Percentiles rank a stretch among this genome's conserved stretches.
Conservation (phyloP, 2,888 invertebrate species). For the Lasioglossum pauxillum region DNA sequence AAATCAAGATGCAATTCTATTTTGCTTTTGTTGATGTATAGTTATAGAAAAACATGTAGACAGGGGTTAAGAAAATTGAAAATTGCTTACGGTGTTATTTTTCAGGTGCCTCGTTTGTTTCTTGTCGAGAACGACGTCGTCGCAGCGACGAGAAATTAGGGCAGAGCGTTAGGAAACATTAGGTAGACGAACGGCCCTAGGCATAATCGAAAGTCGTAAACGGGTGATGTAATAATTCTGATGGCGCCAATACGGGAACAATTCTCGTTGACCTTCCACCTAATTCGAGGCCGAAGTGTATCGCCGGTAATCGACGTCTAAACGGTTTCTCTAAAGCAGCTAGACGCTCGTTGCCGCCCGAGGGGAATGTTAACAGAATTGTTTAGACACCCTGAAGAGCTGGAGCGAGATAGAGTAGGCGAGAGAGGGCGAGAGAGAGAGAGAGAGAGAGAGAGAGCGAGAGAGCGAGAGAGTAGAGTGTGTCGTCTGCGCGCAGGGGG, state of each 20-base stretch:
- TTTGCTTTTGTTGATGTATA: no score
- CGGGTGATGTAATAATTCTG: conserved; percentile 12
- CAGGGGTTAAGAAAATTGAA: not conserved
- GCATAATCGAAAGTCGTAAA: not conserved
- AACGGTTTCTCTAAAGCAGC: conserved; percentile 5
- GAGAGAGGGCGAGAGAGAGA: not conserved
- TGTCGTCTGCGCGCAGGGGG: not conserved
- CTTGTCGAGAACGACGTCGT: not conserved
- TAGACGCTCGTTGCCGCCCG: conserved; percentile 2
- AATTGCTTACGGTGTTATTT: not conserved
- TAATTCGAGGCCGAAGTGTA: conserved; percentile 4
- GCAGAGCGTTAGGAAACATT: not conserved
- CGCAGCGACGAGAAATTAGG: not conserved
- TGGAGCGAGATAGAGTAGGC: not conserved
- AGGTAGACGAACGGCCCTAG: not conserved
- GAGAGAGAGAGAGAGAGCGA: not conserved
- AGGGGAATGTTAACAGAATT: conserved; percentile 10
- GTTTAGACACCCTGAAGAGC: conserved; percentile 6
- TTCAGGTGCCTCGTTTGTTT: not conserved
- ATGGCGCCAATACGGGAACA: conserved; percentile 6
- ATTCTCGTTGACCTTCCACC: conserved; percentile 18
- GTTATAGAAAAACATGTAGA: no score
- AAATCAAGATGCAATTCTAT: no score
- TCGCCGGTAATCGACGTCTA: not conserved
- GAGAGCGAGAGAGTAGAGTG: not conserved